Base-by-base conservation (phyloP, 2,888 invertebrate species). In the Koerneria pararmatus region DNA sequence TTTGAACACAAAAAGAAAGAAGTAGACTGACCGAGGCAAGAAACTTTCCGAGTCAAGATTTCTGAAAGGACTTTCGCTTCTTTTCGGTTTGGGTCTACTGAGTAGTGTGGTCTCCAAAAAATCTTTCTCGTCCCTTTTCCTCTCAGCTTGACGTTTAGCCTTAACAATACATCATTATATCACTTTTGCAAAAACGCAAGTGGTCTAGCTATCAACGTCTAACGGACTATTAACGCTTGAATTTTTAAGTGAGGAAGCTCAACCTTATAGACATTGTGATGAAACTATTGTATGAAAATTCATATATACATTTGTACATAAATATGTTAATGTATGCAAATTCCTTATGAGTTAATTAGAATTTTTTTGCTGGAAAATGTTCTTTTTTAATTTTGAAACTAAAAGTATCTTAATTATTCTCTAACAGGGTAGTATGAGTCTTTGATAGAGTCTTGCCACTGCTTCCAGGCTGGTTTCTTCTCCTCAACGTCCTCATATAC, bases 401-500 rank as follows among this genome's bases (percentile, higher is more conserved):
- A n/a, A n/a, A n/a, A n/a, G n/a, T n/a, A n/a, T n/a, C n/a, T n/a
- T n/a, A n/a, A n/a, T n/a, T n/a, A n/a, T n/a, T n/a, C n/a, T n/a
- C 48, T 22, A 63, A 79, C 81, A 63, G 75, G 79, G 57, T 74
- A 65, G 56, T 81, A 81, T 0, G 79, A 80, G 56, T 79, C 79
- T 34, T 77, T 79, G 41, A 81, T 73, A 57, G 72, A 77, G 56
- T 79, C 78, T 59, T 79, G 74, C 54, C 76, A 71, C 32, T 80
- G 76, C 54, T 79, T 78, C 77, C 78, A 79, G n/a, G 80, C 78
- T 1, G 80, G 79, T 56, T 80, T 80, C 6, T 71, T 70, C 35
- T 64, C 64, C 54, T 67, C 61, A 32, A 67, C 53, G 8, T 73
- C 34, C 34, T 80, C 81, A 24, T 75, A 74, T 6, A 76, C 65